Base-by-base conservation (phyloP, 2,797 vertebrate species). In the Adrianichthys oophorus region DNA sequence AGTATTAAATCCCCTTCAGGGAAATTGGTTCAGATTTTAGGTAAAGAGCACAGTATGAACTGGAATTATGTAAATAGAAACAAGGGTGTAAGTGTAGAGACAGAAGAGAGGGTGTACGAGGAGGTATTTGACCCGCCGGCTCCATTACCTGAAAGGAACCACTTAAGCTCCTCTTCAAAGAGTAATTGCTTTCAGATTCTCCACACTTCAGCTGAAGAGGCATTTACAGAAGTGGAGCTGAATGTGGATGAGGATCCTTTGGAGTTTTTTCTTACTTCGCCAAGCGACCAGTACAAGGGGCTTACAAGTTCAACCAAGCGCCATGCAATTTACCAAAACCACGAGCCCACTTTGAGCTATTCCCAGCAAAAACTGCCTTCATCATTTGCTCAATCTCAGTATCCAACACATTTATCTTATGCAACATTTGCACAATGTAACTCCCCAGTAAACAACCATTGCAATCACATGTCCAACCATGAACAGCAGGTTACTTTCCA, bases 241-340 rank as follows among this genome's bases (percentile, higher is more conserved):
- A 94, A 91, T 53, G 94, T 93, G 1, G 93, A 94, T 43, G 94
- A 91, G 48, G 94, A 92, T 65, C 86, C 90, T 6, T 65, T 88
- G 60, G 92, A 93, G 10, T 65, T 64, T 4, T 59, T 76, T 6
- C 16, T 82, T 52, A 70, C 72, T 16, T 82, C 73, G 0, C 66
- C 72, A 0, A 70, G 54, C 29, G 63, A 44, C 18, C 49, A 73
- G 14, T 81, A 78, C 85, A 71, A 78, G 4, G 56, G 65, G 4
- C 52, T 72, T 26, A 21, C 48, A 16, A 87, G 78, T 82, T 85
- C 80, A 44, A 79, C 67, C 24, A 89, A 86, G 76, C 79, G 73
- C 0, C 75, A 85, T 13, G 84, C 82, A 8, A 85, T 91, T 70
- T 90, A 87, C 51, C 79, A 89, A 82, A 89, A 88, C 59, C 83